Percentiles rank a stretch among this genome's conserved stretches.
Evolutionary conservation across 1,140 invertebrate genomes (phyloP).

Genomic region (Galendromus occidentalis): DNA sequence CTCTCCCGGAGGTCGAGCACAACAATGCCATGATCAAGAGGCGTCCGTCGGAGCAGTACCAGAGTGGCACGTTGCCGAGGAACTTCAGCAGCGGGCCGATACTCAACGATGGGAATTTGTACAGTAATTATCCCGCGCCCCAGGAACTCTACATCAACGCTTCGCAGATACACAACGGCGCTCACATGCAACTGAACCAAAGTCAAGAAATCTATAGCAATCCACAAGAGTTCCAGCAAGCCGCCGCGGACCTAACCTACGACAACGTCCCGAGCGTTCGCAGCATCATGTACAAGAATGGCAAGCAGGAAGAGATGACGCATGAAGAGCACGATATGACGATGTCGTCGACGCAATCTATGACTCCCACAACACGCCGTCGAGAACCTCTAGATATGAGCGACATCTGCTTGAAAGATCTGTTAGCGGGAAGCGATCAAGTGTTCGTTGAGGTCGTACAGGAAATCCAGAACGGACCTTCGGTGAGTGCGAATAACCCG

Average conservation of each 20-base stretch:
- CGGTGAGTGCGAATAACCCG: not conserved
- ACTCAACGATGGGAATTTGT: not conserved
- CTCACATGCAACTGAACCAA: not conserved
- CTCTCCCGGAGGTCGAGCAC: not conserved
- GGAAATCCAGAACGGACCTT: conserved; percentile 10
- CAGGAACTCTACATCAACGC: conserved; percentile 6
- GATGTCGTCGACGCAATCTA: not conserved
- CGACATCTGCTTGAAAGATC: conserved; percentile 10
- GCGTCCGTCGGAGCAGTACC: not conserved
- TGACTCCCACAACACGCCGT: not conserved
- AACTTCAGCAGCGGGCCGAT: not conserved
- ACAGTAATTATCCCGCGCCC: conserved; percentile 7
- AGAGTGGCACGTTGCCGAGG: conserved; percentile 3
- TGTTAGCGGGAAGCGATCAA: conserved; percentile 9
- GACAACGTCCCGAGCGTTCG: conserved; percentile 6
- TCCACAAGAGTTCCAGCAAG: conserved; percentile 2
- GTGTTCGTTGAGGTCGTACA: conserved; percentile 6
- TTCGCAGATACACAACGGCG: not conserved
- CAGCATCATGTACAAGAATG: conserved; percentile 5
- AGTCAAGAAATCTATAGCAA: conserved; percentile 10
- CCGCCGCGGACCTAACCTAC: not conserved
- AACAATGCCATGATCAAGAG: not conserved
- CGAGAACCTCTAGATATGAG: conserved; percentile 4
- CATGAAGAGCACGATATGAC: not conserved
- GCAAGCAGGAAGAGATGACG: not conserved